Conservation (phyloP, 92 coral and sea anemone genomes). For the Heteractis magnifica region DNA sequence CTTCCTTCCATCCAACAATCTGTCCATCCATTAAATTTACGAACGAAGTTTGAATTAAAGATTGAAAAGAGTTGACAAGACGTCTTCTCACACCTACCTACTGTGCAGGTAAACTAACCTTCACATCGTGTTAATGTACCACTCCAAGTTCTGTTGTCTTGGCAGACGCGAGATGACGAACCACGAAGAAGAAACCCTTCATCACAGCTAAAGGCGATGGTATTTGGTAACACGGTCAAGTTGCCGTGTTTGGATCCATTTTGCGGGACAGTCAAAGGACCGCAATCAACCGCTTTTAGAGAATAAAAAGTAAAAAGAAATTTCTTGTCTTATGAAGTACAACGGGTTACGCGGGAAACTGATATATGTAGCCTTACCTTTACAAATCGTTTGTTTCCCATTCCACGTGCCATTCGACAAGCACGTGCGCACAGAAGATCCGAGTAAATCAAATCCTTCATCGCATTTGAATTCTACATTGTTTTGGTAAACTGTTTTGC, state of each 20-base stretch:
- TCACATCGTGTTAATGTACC: conserved; percentile 34
- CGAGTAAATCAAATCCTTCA: conserved; percentile 49
- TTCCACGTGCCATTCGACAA: conserved; percentile 61
- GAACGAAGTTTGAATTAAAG: neutral
- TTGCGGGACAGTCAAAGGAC: conserved; percentile 14
- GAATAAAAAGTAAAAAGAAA: no score
- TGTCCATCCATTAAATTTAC: neutral
- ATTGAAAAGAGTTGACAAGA: neutral
- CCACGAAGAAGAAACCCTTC: conserved; percentile 50
- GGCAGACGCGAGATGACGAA: conserved; percentile 33
- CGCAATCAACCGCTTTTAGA: conserved; percentile 34
- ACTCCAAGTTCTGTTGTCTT: conserved; percentile 41
- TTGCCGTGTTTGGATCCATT: conserved; percentile 21
- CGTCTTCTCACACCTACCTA: neutral
- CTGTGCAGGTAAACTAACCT: conserved; percentile 9
- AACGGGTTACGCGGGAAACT: no score
- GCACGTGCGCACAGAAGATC: conserved; percentile 47
- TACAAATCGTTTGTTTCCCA: conserved; percentile 37
- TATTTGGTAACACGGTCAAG: conserved; percentile 37
- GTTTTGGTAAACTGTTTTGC: conserved; percentile 36
- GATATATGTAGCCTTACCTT: conserved; percentile 5
- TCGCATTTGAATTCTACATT: conserved; percentile 52
- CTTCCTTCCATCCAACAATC: neutral
- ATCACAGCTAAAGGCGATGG: conserved; percentile 26
- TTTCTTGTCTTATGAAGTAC: no score